phyloP scores from a whole-genome alignment of 1,140 invertebrate genomes.

The Drosophila punjabiensis region DNA sequence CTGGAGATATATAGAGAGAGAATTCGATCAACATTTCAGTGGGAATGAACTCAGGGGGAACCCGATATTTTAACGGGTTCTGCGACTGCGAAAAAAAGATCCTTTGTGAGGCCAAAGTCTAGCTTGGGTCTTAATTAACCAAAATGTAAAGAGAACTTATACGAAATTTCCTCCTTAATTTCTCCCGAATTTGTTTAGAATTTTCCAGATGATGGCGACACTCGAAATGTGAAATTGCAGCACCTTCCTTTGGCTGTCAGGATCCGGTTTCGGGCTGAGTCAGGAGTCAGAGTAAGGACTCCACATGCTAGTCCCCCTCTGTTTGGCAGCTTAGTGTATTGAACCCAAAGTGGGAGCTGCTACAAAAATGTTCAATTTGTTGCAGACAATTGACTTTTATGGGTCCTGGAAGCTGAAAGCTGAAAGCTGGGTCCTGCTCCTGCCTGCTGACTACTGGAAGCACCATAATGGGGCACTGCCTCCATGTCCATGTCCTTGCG shows the following conservation, averaged over 20 bases:
- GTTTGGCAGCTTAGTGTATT: conserved; percentile 27
- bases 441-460: not conserved
- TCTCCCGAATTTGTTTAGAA: not conserved
- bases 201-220: conserved; percentile 6
- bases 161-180: not conserved
- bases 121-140: not conserved
- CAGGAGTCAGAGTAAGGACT: not conserved
- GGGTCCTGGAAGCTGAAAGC: conserved; percentile 9
- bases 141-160: not conserved
- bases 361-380: conserved; percentile 68
- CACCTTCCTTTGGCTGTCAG: conserved; percentile 14
- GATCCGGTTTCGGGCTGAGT: not conserved
- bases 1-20: not conserved
- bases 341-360: conserved; percentile 28
- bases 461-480: conserved; percentile 3
- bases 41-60: conserved; percentile 3
- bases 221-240: conserved; percentile 9
- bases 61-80: not conserved
- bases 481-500: not conserved
- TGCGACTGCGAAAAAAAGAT: not conserved
- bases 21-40: conserved; percentile 18
- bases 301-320: not conserved
- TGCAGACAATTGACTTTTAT: conserved; percentile 72
- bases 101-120: not conserved
- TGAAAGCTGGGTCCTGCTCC: conserved; percentile 3